phyloP scores from a whole-genome alignment of 2,888 invertebrate genomes.

The Euphydryas editha region DNA sequence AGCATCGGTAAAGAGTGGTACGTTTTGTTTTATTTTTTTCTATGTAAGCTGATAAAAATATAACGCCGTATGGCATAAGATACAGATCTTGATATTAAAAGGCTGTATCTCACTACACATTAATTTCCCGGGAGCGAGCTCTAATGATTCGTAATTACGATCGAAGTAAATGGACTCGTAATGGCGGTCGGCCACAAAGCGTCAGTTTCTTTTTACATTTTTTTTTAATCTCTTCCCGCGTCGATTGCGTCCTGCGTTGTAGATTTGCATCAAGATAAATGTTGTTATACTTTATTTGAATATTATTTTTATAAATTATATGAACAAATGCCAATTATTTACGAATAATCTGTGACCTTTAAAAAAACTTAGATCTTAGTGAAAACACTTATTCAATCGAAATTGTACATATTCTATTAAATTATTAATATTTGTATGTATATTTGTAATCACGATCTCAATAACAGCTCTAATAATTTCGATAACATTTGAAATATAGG shows the following conservation, averaged over 20 bases:
- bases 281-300: constrained; percentile 2
- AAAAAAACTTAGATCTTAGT: no score
- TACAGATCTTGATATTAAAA: constrained; percentile 64
- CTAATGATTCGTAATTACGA: constrained; percentile 81
- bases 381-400: no score
- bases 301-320: background rate
- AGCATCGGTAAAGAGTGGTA: background rate
- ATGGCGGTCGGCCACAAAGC: constrained; percentile 76
- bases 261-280: constrained; percentile 30
- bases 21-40: background rate
- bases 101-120: constrained; percentile 61
- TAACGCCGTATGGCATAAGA: constrained; percentile 35
- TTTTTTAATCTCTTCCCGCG: constrained; percentile 42
- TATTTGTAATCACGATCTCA: no score
- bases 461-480: no score
- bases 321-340: background rate
- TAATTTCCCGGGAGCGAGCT: constrained; percentile 63
- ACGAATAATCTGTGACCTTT: no score
- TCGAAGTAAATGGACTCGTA: constrained; percentile 71
- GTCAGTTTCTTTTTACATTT: constrained; percentile 67
- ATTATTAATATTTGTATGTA: no score
- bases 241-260: constrained; percentile 27
- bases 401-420: no score
- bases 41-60: background rate
- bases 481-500: no score